Conservation (phyloP, 2,797 vertebrate genomes). For the Sebastes vulpes region DNA sequence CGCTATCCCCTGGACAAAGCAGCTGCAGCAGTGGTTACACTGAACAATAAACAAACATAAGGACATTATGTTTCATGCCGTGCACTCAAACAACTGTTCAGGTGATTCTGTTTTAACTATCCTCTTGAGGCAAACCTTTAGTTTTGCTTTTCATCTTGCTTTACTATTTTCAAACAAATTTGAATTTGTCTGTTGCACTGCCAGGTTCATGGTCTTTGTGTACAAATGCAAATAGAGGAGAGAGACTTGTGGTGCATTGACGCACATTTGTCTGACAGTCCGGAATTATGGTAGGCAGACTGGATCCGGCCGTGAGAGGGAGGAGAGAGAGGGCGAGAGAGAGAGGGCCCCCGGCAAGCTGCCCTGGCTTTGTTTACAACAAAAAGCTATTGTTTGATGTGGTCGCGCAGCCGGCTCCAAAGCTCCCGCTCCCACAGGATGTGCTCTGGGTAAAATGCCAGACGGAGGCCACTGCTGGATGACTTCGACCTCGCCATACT, state of each 20-base stretch:
- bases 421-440: conserved; percentile 88
- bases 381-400: conserved; percentile 91
- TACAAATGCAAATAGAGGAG: conserved; percentile 70
- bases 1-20: conserved; percentile 51
- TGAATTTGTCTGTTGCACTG: conserved; percentile 70
- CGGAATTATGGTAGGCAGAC: conserved; percentile 72
- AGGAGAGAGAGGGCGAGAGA: conserved; percentile 33
- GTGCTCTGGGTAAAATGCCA: conserved; percentile 87
- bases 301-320: conserved; percentile 62
- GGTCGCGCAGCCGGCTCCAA: conserved; percentile 83
- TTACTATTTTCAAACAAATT: conserved; percentile 57
- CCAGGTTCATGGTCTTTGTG: conserved; percentile 72
- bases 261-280: conserved; percentile 79
- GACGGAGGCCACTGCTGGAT: conserved; percentile 84
- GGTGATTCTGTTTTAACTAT: conserved; percentile 71
- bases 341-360: conserved; percentile 84
- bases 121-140: conserved; percentile 54
- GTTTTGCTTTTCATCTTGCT: conserved; percentile 60
- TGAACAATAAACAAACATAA: conserved; percentile 61
- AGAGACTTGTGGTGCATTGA: conserved; percentile 62
- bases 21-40: conserved; percentile 40
- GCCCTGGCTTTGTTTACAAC: conserved; percentile 90
- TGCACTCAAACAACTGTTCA: conserved; percentile 65
- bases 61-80: conserved; percentile 51
- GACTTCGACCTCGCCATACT: conserved; percentile 75